A percentile compares a stretch with the other conserved stretches of the same genome.
Evolutionary conservation across 1,140 invertebrate genomes (phyloP).

Genomic region (Parasteatoda tepidariorum): DNA sequence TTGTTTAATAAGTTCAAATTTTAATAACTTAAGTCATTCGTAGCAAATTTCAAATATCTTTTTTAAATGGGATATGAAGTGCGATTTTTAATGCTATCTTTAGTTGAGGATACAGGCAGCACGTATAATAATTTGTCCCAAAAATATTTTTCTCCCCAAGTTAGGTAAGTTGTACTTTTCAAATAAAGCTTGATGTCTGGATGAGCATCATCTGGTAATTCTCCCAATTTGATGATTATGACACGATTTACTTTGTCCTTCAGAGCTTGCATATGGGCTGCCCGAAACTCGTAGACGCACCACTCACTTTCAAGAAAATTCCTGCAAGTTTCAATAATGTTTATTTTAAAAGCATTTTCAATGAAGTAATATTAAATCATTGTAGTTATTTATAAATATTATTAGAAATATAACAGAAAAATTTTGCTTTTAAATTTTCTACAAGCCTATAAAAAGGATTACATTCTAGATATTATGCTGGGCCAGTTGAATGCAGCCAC

Average conservation of each 20-base stretch:
- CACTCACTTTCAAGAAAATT: slow-evolving; percentile 66
- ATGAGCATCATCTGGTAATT: slow-evolving; percentile 70
- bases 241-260: slow-evolving; percentile 64
- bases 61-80: neutral
- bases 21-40: neutral
- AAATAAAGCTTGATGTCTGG: slow-evolving; percentile 90
- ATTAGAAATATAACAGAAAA: neutral
- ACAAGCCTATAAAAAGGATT: neutral
- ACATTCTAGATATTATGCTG: neutral
- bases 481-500: too few species aligned
- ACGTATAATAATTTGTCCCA: slow-evolving; percentile 94
- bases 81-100: neutral
- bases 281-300: slow-evolving; percentile 66
- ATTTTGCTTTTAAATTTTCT: neutral
- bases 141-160: slow-evolving; percentile 91
- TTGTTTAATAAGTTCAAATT: neutral
- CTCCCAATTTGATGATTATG: slow-evolving; percentile 65
- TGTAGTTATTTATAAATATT: neutral
- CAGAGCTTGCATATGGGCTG: slow-evolving; percentile 65
- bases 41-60: too few species aligned
- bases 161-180: slow-evolving; percentile 91
- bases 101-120: slow-evolving; percentile 72
- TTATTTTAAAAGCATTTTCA: neutral
- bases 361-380: neutral
- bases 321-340: slow-evolving; percentile 57